Conservation (phyloP, 2,888 invertebrate species). For the Chesias legatella region DNA sequence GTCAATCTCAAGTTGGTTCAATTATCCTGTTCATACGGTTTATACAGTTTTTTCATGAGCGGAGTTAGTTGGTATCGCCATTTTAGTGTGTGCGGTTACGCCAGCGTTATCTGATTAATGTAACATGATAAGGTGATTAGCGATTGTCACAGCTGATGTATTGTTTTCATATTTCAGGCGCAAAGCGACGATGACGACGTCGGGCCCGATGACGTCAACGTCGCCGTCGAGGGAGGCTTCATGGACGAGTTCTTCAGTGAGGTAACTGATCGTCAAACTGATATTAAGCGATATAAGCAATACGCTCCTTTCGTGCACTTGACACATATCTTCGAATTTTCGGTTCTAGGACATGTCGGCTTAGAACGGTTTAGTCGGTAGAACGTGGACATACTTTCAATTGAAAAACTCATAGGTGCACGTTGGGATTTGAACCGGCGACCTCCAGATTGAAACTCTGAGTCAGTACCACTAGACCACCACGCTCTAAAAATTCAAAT, state of each 20-base stretch:
- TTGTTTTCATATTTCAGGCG: conserved; percentile 82
- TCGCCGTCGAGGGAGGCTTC: conserved; percentile 97
- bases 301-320: too few species aligned
- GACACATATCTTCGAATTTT: too few species aligned
- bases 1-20: too few species aligned
- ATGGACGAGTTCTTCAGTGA: conserved; percentile 99
- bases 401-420: too few species aligned
- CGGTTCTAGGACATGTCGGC: too few species aligned
- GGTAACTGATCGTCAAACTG: conserved; percentile 84
- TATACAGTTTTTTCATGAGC: conserved; percentile 12
- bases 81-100: conserved; percentile 8
- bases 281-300: too few species aligned
- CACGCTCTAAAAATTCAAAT: too few species aligned
- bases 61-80: neutral
- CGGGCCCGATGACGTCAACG: conserved; percentile 96
- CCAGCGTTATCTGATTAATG: conserved; percentile 8
- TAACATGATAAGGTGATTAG: conserved; percentile 9
- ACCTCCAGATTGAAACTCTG: too few species aligned
- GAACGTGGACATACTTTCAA: too few species aligned
- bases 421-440: too few species aligned
- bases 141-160: conserved; percentile 10
- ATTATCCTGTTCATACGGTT: conserved; percentile 31
- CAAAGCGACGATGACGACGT: conserved; percentile 99
- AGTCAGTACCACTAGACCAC: too few species aligned
- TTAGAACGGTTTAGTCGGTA: too few species aligned